These are phyloP conservation scores for Saguinus midas DNA, from an alignment of 2,113 vertebrate species.

Conservation along the genomic window DNA sequence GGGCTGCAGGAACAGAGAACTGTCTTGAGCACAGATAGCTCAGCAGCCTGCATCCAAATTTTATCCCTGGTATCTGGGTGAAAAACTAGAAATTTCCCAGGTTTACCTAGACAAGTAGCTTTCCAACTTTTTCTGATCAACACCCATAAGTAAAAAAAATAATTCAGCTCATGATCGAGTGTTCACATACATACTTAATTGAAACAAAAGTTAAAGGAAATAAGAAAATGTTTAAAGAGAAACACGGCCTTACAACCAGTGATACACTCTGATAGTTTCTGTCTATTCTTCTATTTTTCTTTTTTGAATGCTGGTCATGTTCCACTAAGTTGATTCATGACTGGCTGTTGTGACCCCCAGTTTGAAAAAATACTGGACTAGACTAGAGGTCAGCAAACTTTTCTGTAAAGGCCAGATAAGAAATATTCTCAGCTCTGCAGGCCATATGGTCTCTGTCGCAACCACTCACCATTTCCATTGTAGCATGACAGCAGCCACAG, in stretches of 20 bases:
- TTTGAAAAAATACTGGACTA: constrained; percentile 39
- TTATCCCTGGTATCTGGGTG: neutral
- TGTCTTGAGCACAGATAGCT: neutral
- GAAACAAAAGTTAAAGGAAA: neutral
- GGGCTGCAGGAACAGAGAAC: neutral
- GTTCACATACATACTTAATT: neutral
- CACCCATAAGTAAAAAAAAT: neutral
- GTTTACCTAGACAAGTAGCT: neutral
- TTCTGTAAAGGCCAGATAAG: neutral
- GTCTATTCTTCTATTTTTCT: neutral
- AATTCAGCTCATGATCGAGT: neutral
- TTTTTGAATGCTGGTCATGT: neutral
- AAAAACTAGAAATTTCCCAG: neutral
- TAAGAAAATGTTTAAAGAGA: neutral
- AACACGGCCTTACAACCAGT: neutral
- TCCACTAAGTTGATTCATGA: constrained; percentile 1
- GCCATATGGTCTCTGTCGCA: neutral
- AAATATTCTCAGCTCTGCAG: neutral
- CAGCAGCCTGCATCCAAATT: accelerated
- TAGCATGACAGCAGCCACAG: neutral
- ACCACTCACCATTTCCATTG: neutral
- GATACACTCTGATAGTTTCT: neutral
- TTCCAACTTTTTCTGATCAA: neutral
- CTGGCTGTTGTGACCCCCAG: constrained; percentile 16
- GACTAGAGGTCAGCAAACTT: constrained; percentile 22